phyloP scores from a whole-genome alignment of 2,797 vertebrate species.

The Phoebastria nigripes region DNA sequence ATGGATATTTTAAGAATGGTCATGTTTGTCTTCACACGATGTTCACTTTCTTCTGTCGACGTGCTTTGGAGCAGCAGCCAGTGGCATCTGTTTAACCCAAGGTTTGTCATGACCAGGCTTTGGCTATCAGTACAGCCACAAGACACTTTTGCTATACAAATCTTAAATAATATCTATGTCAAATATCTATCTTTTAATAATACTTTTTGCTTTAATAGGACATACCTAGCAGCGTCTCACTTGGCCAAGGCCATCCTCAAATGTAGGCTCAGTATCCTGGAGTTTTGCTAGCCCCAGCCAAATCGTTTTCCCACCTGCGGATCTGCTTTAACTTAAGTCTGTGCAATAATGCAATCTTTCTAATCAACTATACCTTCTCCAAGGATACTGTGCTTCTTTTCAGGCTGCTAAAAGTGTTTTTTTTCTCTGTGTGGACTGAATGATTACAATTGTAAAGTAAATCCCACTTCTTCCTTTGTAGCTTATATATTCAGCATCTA shows the following conservation, averaged over 20 bases:
- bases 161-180: too few relatives aligned
- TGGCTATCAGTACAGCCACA: neutral
- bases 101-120: neutral
- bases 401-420: neutral
- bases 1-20: neutral
- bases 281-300: neutral
- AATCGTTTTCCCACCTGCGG: neutral
- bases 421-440: neutral
- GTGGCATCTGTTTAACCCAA: neutral
- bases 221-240: neutral
- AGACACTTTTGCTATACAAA: neutral
- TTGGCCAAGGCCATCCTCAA: neutral
- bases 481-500: neutral
- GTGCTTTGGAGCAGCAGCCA: neutral
- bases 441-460: neutral
- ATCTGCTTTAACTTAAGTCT: neutral
- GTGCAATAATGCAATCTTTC: neutral
- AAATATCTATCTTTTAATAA: neutral
- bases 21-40: neutral
- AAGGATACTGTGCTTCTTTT: neutral
- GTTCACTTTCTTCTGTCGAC: neutral
- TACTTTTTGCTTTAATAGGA: neutral
- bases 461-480: neutral
- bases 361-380: neutral
- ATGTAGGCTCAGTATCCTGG: neutral